Evolutionary conservation across 23 tunicate species (phyloP).

Genomic region (Halocynthia aurantium): DNA sequence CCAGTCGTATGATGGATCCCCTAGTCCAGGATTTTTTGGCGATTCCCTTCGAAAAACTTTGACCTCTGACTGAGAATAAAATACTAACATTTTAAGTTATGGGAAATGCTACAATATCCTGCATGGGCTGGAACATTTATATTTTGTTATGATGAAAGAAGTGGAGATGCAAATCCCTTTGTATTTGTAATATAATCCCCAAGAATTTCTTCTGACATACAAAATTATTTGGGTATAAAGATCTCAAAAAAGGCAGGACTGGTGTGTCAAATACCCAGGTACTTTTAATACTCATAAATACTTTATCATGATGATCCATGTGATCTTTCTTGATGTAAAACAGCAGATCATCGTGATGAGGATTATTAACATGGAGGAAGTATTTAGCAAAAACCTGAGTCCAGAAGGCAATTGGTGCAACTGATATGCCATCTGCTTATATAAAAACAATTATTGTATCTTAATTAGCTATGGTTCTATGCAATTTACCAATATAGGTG

Average conservation of each 20-base stretch:
- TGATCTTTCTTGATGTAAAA: slow-evolving; percentile 57
- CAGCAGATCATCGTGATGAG: slow-evolving; percentile 78
- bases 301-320: slow-evolving; percentile 1
- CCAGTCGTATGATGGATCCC: slow-evolving; percentile 91
- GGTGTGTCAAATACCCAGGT: no score
- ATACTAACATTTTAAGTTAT: no score
- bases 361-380: slow-evolving; percentile 73
- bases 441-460: background rate
- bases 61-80: slow-evolving; percentile 34
- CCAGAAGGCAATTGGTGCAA: slow-evolving; percentile 95
- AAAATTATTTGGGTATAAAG: no score
- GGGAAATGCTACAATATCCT: no score
- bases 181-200: no score
- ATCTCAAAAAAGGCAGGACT: no score
- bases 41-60: slow-evolving; percentile 76
- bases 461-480: background rate
- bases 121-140: no score
- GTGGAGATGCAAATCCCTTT: no score
- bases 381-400: slow-evolving; percentile 86
- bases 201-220: no score
- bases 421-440: slow-evolving; percentile 42
- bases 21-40: slow-evolving; percentile 71
- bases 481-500: background rate
- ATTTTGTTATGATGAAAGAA: no score
- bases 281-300: background rate